Evolutionary conservation across 2,113 vertebrate genomes (phyloP).

Genomic region (Semnornis frantzii): DNA sequence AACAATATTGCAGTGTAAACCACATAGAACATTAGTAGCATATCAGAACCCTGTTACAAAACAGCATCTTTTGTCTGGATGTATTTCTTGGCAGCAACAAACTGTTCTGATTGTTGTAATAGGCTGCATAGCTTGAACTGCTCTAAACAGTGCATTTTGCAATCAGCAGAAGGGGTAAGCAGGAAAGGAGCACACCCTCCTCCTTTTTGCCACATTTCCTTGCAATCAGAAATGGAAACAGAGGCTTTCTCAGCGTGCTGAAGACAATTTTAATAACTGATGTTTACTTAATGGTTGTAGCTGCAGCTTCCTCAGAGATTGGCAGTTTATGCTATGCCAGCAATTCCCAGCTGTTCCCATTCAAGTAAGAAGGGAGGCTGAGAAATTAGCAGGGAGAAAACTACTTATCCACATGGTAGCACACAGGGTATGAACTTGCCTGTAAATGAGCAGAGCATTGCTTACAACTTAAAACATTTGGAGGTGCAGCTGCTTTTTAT

Average conservation of each 20-base stretch:
- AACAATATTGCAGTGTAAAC: not conserved
- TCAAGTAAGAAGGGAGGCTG: constrained; percentile 51
- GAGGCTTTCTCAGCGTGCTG: constrained; percentile 37
- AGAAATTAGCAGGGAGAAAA: constrained; percentile 41
- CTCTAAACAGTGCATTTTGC: not conserved
- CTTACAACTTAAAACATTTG: not conserved
- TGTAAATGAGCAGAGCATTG: not conserved
- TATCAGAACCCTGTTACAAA: not conserved
- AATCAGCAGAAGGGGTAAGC: not conserved
- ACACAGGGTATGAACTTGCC: not conserved
- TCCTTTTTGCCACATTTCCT: not conserved
- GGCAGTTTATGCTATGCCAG: constrained; percentile 54
- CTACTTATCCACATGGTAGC: not conserved
- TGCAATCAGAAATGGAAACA: constrained; percentile 5
- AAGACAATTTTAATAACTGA: constrained; percentile 71
- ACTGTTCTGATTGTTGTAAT: not conserved
- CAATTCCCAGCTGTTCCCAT: constrained; percentile 64
- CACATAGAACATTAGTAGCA: not conserved
- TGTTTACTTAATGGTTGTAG: constrained; percentile 75
- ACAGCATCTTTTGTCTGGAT: not conserved
- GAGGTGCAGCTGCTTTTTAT: not conserved
- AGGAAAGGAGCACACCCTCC: not conserved
- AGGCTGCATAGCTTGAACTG: not conserved
- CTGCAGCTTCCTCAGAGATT: constrained; percentile 66
- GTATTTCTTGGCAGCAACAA: not conserved